These are phyloP conservation scores for Isurus oxyrinchus DNA, from an alignment of 2,113 vertebrate genomes.

Conservation along the genomic window DNA sequence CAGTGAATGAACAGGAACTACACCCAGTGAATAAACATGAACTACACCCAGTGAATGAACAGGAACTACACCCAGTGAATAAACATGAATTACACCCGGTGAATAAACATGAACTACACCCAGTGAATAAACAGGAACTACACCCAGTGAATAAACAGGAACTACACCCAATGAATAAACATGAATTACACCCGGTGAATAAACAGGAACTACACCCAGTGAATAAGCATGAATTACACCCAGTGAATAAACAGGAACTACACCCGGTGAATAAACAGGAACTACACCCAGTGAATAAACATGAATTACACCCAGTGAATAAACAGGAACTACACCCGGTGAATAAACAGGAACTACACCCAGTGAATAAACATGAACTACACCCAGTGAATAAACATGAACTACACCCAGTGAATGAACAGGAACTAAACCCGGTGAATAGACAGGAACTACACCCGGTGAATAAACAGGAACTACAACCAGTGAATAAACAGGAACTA, in stretches of 20 bases:
- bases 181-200: neutral
- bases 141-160: neutral
- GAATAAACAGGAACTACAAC: neutral
- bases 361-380: neutral
- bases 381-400: too few relatives aligned
- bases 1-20: neutral
- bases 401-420: neutral
- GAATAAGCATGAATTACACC: neutral
- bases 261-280: neutral
- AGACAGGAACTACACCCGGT: neutral
- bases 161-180: neutral
- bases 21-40: neutral
- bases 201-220: neutral
- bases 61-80: too few relatives aligned
- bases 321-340: neutral
- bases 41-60: too few relatives aligned
- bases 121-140: too few relatives aligned
- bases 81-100: too few relatives aligned
- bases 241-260: neutral
- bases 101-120: too few relatives aligned
- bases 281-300: neutral
- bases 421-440: neutral
- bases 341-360: neutral
- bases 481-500: neutral
- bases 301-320: neutral